Conservation (phyloP, 23 tunicate genomes). For the Styela plicata region DNA sequence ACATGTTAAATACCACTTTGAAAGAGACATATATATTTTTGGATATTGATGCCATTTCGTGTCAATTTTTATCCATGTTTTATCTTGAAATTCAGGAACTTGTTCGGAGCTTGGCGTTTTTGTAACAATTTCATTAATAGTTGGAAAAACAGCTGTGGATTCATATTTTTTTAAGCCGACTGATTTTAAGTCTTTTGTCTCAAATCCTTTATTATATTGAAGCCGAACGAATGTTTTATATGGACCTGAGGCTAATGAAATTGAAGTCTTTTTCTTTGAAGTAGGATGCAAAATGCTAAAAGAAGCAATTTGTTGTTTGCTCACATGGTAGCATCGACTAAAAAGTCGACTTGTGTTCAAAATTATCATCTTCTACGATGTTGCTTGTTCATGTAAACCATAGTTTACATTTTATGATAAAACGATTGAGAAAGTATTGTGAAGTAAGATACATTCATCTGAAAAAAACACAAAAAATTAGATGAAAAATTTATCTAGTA, state of each 20-base stretch:
- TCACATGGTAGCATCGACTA: background rate
- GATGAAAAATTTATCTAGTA: too few relatives aligned
- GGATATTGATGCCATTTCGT: constrained; percentile 32
- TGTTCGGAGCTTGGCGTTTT: background rate
- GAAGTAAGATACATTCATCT: background rate
- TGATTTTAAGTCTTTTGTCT: background rate
- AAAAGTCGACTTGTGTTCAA: background rate
- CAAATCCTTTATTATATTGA: background rate
- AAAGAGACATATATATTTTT: constrained; percentile 62
- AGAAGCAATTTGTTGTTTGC: background rate
- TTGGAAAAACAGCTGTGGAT: constrained; percentile 1
- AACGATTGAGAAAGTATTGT: background rate
- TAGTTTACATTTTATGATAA: background rate
- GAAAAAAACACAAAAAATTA: too few relatives aligned
- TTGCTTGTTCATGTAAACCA: background rate
- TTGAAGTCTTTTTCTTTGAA: background rate
- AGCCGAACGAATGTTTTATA: background rate
- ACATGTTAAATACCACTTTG: constrained; percentile 89
- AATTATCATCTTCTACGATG: background rate
- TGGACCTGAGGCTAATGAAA: background rate
- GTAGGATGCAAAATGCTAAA: background rate
- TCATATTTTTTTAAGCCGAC: background rate
- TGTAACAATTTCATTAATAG: background rate
- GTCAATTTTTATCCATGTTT: constrained; percentile 9
- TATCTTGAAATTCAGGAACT: background rate